Conservation (phyloP, 2,888 invertebrate species). For the Creontiades dilutus region DNA sequence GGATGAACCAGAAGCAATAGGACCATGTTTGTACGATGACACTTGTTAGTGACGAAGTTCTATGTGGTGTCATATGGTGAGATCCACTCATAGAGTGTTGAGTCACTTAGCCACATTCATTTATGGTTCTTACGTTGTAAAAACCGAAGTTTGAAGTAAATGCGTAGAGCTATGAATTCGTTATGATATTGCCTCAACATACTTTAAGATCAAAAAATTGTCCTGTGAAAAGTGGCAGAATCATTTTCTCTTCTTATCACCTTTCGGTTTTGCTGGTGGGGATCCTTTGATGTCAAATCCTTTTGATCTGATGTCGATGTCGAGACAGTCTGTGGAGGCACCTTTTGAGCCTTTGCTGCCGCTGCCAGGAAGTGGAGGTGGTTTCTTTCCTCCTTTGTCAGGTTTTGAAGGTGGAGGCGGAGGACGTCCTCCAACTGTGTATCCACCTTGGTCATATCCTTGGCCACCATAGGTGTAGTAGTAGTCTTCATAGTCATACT, state of each 20-base stretch:
- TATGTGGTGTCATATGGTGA: too few species aligned
- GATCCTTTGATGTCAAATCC: slow-evolving; percentile 11
- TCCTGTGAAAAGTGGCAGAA: neutral
- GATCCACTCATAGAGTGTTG: too few species aligned
- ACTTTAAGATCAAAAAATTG: too few species aligned
- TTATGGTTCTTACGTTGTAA: too few species aligned
- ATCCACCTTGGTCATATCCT: slow-evolving; percentile 47
- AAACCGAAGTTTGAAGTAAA: too few species aligned
- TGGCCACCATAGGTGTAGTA: slow-evolving; percentile 22
- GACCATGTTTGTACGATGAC: too few species aligned
- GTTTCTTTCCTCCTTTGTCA: slow-evolving; percentile 10
- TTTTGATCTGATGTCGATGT: slow-evolving; percentile 39
- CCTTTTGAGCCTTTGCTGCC: slow-evolving; percentile 1
- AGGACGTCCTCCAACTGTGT: slow-evolving; percentile 28
- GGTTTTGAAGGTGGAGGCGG: slow-evolving; percentile 42
- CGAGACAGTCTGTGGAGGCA: neutral
- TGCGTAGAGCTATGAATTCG: too few species aligned
- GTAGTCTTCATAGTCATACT: slow-evolving; percentile 46
- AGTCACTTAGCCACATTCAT: too few species aligned
- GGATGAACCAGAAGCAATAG: too few species aligned
- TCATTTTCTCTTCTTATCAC: neutral
- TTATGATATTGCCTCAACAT: too few species aligned
- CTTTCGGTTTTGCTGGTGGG: slow-evolving; percentile 11
- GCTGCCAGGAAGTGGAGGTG: neutral
- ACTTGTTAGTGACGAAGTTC: too few species aligned